Conservation (phyloP, 2,113 vertebrate genomes). For the Tupaia tana region DNA sequence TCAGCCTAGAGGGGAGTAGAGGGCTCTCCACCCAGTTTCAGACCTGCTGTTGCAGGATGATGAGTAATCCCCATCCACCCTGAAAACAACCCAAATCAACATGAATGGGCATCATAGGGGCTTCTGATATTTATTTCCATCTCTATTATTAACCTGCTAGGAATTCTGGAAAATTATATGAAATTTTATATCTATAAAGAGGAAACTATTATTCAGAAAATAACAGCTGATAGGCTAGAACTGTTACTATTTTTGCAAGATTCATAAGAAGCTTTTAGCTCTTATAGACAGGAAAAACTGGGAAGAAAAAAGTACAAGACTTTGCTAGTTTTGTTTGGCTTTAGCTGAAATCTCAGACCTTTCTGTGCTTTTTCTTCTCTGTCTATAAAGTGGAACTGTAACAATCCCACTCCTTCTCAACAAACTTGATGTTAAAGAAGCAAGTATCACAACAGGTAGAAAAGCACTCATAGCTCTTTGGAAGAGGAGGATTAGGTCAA, state of each 20-base stretch:
- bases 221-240: too few relatives aligned
- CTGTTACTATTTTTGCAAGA: neutral
- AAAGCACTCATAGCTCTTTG: neutral
- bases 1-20: neutral
- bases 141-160: neutral
- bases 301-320: neutral
- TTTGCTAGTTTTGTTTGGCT: neutral
- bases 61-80: neutral
- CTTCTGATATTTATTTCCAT: neutral
- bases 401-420: neutral
- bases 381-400: neutral
- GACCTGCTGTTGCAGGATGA: neutral
- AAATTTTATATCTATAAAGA: slow-evolving; percentile 48
- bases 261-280: slow-evolving; percentile 10
- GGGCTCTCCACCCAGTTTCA: neutral
- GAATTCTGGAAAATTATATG: neutral
- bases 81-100: neutral
- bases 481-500: neutral
- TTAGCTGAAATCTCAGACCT: neutral
- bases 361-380: neutral
- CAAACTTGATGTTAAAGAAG: neutral
- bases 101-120: neutral
- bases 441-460: neutral
- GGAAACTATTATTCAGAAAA: slow-evolving; percentile 13
- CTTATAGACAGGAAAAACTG: neutral